Evolutionary conservation across 2,888 invertebrate species (phyloP).

Genomic region (Eilema depressum): DNA sequence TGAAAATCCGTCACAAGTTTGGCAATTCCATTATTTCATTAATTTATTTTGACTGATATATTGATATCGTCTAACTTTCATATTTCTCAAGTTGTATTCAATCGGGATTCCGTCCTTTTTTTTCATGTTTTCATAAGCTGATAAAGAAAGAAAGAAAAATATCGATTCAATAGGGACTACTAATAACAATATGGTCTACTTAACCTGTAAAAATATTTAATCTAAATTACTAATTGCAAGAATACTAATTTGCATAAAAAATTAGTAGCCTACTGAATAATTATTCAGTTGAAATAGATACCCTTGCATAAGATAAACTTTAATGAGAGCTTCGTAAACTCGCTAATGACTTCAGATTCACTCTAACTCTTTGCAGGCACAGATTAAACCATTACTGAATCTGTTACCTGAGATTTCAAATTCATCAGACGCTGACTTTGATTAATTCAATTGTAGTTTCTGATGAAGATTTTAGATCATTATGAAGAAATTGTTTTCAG

Average conservation of each 20-base stretch:
- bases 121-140: neutral
- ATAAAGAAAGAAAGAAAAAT: neutral
- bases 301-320: too few species aligned
- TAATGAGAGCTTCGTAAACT: neutral
- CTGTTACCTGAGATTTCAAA: conserved; percentile 1
- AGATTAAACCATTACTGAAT: conserved; percentile 1
- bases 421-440: neutral
- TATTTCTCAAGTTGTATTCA: neutral
- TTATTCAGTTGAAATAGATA: neutral
- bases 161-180: neutral
- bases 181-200: neutral
- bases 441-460: conserved; percentile 2
- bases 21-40: too few species aligned
- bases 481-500: neutral
- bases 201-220: too few species aligned
- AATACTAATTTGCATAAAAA: neutral
- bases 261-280: neutral
- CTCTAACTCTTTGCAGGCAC: neutral
- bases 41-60: too few species aligned
- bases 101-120: neutral
- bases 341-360: conserved; percentile 1
- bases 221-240: too few species aligned
- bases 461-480: neutral
- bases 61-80: neutral
- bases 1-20: too few species aligned